phyloP scores from a whole-genome alignment of 2,888 invertebrate genomes.

The Volucella zonaria region DNA sequence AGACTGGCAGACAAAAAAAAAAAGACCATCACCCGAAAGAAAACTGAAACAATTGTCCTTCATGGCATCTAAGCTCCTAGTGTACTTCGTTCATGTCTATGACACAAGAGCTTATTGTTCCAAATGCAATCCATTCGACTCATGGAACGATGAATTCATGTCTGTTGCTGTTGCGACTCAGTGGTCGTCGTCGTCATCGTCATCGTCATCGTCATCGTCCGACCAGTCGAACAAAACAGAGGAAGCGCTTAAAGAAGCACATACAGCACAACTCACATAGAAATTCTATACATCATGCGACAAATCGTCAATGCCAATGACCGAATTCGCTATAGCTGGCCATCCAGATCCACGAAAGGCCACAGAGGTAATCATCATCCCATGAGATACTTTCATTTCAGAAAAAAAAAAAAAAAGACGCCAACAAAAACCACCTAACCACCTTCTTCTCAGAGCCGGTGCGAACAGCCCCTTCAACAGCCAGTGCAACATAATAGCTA shows the following conservation, averaged over 20 bases:
- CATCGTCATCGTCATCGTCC: neutral
- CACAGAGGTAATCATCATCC: slow-evolving; percentile 28
- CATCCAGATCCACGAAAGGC: neutral
- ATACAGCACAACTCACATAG: neutral
- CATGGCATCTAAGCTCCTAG: slow-evolving; percentile 3
- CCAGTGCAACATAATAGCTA: too few relatives aligned
- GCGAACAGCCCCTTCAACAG: too few relatives aligned
- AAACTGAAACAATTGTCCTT: slow-evolving; percentile 40
- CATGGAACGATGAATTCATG: slow-evolving; percentile 3
- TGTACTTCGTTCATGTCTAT: slow-evolving; percentile 8
- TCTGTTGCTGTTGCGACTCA: neutral
- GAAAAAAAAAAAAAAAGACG: slow-evolving; percentile 29
- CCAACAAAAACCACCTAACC: slow-evolving; percentile 35
- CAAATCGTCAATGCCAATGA: slow-evolving; percentile 59
- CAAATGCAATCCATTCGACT: slow-evolving; percentile 44
- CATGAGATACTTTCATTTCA: slow-evolving; percentile 50
- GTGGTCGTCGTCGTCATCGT: slow-evolving; percentile 1
- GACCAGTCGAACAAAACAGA: slow-evolving; percentile 1
- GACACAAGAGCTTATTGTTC: slow-evolving; percentile 23
- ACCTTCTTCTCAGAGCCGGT: slow-evolving; percentile 25
- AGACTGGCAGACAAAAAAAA: neutral
- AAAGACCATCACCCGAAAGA: slow-evolving; percentile 12
- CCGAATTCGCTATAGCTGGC: slow-evolving; percentile 50
- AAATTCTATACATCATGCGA: slow-evolving; percentile 1
- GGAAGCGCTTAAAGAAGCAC: slow-evolving; percentile 4